Evolutionary conservation across 1,140 invertebrate species (phyloP).

Genomic region (Euwallacea similis): DNA sequence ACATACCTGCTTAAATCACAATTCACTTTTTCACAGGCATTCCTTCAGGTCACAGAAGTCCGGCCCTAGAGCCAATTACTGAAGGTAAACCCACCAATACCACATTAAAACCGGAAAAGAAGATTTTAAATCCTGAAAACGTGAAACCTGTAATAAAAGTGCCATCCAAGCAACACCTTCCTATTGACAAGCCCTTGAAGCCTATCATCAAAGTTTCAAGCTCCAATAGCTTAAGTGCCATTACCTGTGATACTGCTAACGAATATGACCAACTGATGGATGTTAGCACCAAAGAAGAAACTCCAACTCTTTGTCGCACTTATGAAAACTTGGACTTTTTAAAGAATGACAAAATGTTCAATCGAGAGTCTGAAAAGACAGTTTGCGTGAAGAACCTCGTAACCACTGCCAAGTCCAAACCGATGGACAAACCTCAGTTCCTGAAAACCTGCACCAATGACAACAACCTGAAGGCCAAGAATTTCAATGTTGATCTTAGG

Average conservation of each 20-base stretch:
- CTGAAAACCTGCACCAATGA: slow-evolving; percentile 15
- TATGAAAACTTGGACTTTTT: slow-evolving; percentile 51
- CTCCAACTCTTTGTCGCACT: slow-evolving; percentile 38
- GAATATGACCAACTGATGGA: slow-evolving; percentile 18
- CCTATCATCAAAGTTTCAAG: slow-evolving; percentile 44
- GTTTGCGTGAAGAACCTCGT: slow-evolving; percentile 42
- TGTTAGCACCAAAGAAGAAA: slow-evolving; percentile 5
- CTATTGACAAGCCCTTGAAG: slow-evolving; percentile 25
- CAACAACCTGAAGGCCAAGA: slow-evolving; percentile 40
- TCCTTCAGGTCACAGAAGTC: slow-evolving; percentile 49
- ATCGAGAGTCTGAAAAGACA: slow-evolving; percentile 40
- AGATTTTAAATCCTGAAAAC: not conserved
- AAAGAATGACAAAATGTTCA: slow-evolving; percentile 45
- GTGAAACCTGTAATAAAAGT: slow-evolving; percentile 42
- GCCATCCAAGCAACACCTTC: slow-evolving; percentile 39
- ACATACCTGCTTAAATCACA: no score
- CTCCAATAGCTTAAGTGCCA: slow-evolving; percentile 22
- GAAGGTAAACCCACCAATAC: slow-evolving; percentile 45
- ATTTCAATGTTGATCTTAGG: slow-evolving; percentile 41
- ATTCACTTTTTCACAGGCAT: slow-evolving; percentile 35
- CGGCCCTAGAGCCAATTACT: slow-evolving; percentile 50
- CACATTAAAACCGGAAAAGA: not conserved
- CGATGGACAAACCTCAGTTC: slow-evolving; percentile 24
- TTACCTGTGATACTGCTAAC: slow-evolving; percentile 16
- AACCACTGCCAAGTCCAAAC: slow-evolving; percentile 13